Percentiles rank a stretch among this genome's conserved stretches.
Evolutionary conservation across 1,140 invertebrate species (phyloP).

Genomic region (Pseudomyrmex dendroicus): DNA sequence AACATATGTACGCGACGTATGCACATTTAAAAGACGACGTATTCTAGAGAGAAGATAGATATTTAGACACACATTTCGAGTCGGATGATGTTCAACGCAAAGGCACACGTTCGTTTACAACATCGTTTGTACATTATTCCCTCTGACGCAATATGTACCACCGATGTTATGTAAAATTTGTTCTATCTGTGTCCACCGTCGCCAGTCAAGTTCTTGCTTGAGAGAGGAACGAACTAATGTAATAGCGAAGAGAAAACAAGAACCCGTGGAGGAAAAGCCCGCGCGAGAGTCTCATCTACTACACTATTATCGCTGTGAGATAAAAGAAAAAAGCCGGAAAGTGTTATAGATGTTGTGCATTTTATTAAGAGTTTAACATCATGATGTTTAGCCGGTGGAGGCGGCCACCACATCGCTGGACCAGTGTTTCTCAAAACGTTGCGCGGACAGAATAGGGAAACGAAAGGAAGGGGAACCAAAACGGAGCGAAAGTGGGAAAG

Average conservation of each 20-base stretch:
- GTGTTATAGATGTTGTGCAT: slow-evolving; percentile 76
- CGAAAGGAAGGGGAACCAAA: neutral
- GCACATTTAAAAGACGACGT: too few relatives aligned
- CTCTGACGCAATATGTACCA: slow-evolving; percentile 27
- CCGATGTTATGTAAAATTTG: slow-evolving; percentile 25
- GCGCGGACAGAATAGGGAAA: neutral
- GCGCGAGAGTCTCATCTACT: slow-evolving; percentile 53
- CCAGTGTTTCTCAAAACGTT: slow-evolving; percentile 79
- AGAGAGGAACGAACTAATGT: slow-evolving; percentile 26
- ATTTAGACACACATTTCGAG: neutral
- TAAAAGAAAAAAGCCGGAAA: slow-evolving; percentile 40
- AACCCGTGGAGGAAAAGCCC: neutral
- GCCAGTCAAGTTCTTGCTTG: slow-evolving; percentile 55
- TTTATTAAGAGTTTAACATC: slow-evolving; percentile 72
- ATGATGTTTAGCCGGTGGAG: slow-evolving; percentile 65
- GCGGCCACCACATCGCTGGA: slow-evolving; percentile 63
- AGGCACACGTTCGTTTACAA: neutral
- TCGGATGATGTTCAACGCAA: slow-evolving; percentile 18
- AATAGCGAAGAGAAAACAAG: slow-evolving; percentile 3
- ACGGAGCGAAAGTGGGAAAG: slow-evolving; percentile 6
- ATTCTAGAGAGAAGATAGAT: neutral
- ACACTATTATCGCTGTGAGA: slow-evolving; percentile 57
- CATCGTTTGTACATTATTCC: slow-evolving; percentile 7
- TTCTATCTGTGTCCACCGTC: slow-evolving; percentile 52
- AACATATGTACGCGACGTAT: too few relatives aligned